phyloP scores from a whole-genome alignment of 2,113 vertebrate species.

The Meleagris gallopavo region DNA sequence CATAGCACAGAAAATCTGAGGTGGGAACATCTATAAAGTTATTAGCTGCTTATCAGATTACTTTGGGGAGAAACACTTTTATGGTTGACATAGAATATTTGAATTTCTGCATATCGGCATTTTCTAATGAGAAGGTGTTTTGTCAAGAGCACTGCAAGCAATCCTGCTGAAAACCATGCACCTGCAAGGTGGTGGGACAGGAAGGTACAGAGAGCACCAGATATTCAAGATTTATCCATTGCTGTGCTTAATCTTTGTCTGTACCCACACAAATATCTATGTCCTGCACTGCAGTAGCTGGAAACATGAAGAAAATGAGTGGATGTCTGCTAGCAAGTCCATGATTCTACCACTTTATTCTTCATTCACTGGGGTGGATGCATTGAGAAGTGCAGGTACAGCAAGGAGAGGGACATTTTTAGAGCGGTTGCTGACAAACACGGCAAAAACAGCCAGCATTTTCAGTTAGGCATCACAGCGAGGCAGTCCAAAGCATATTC shows the following conservation, averaged over 20 bases:
- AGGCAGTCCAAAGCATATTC: background rate
- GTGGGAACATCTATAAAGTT: background rate
- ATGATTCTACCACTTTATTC: background rate
- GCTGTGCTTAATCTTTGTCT: background rate
- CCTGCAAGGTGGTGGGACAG: background rate
- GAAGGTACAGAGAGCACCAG: background rate
- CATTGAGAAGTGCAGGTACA: background rate
- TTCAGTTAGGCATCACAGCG: background rate
- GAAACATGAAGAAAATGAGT: background rate
- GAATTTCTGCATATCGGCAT: background rate
- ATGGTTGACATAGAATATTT: background rate
- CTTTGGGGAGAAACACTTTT: background rate
- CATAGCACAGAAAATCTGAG: background rate
- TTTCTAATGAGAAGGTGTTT: background rate
- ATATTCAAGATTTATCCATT: background rate
- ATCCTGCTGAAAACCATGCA: background rate
- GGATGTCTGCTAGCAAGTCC: background rate
- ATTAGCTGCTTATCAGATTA: background rate
- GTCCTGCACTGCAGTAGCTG: background rate
- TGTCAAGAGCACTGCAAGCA: background rate
- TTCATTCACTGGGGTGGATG: rapidly evolving
- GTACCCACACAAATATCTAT: background rate
- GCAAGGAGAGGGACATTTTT: background rate
- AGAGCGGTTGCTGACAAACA: background rate
- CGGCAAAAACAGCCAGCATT: background rate